Evolutionary conservation across 2,113 vertebrate species (phyloP).

Genomic region (Hemiscyllium ocellatum): DNA sequence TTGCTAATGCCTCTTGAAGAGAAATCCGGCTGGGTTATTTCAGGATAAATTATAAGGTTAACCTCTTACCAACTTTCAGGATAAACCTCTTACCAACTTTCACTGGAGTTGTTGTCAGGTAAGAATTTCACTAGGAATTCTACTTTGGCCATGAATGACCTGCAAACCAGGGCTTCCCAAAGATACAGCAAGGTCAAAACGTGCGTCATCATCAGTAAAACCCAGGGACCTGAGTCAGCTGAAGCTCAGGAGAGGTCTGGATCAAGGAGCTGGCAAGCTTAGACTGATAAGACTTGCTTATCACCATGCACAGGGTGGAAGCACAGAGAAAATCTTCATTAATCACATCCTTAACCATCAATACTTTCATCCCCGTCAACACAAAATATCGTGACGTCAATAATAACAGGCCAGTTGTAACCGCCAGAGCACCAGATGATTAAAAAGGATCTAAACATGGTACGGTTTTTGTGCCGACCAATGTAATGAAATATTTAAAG

Average conservation of each 20-base stretch:
- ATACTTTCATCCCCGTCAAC: conserved; percentile 45
- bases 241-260: conserved; percentile 40
- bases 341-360: conserved; percentile 57
- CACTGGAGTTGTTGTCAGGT: not conserved
- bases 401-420: conserved; percentile 44
- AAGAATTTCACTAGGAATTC: conserved; percentile 57
- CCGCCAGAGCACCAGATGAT: conserved; percentile 41
- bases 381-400: conserved; percentile 49
- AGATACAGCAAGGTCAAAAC: conserved; percentile 62
- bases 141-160: conserved; percentile 34
- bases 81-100: conserved; percentile 52
- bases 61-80: conserved; percentile 46
- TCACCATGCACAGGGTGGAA: conserved; percentile 47
- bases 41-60: conserved; percentile 64
- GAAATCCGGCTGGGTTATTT: conserved; percentile 55
- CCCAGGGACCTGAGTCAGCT: conserved; percentile 70
- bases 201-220: conserved; percentile 55
- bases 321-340: conserved; percentile 49
- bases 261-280: conserved; percentile 50
- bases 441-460: conserved; percentile 36
- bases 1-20: conserved; percentile 48
- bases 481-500: not conserved
- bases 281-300: conserved; percentile 58
- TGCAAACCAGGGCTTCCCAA: conserved; percentile 57
- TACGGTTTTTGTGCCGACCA: not conserved